phyloP scores from a whole-genome alignment of 2,113 vertebrate species.

The Jaculus jaculus region DNA sequence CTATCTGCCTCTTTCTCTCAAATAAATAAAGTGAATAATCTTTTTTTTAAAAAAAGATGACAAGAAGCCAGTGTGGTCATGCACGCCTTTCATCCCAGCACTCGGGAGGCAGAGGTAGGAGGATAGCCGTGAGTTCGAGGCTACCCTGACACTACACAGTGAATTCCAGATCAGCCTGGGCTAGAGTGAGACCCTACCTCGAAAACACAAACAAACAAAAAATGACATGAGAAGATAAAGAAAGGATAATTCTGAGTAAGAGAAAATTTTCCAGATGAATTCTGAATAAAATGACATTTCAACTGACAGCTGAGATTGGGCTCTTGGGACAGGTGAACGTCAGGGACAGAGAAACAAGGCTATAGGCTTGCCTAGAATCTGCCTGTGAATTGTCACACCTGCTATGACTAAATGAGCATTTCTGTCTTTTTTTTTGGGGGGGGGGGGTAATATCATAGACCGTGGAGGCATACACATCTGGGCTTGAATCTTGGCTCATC shows the following conservation, averaged over 20 bases:
- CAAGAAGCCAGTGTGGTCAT: too few species aligned
- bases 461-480: neutral
- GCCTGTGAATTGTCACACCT: neutral
- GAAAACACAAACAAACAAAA: too few species aligned
- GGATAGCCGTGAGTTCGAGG: too few species aligned
- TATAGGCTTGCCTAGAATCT: neutral
- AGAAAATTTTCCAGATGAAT: neutral
- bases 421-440: neutral
- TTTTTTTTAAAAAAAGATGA: too few species aligned
- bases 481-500: neutral
- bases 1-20: too few species aligned
- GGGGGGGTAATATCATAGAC: neutral
- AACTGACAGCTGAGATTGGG: neutral
- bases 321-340: neutral
- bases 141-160: too few species aligned
- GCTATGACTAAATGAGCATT: neutral
- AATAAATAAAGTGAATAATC: too few species aligned
- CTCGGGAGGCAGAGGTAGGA: too few species aligned
- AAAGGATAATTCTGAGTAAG: neutral
- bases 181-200: too few species aligned
- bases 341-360: neutral
- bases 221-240: neutral
- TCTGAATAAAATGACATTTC: conserved; percentile 20
- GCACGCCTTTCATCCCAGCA: too few species aligned
- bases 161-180: too few species aligned